A percentile compares a stretch with the other conserved stretches of the same genome.
These are phyloP conservation scores for Drosophila eugracilis DNA, from an alignment of 1,140 invertebrate genomes.

Conservation along the genomic window DNA sequence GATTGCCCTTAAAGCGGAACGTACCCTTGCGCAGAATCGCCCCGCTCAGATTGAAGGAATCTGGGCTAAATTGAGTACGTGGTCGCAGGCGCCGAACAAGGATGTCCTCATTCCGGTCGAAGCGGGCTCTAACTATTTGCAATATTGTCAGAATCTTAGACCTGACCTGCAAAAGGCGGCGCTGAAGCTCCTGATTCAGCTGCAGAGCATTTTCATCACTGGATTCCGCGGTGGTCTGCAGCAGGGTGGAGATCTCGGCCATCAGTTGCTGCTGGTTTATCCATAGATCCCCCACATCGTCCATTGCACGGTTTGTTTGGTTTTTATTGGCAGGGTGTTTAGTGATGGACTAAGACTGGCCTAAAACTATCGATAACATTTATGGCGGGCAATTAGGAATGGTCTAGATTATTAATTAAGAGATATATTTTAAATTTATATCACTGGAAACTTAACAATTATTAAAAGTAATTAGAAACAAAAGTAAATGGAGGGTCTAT, in stretches of 20 bases:
- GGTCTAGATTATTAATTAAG: too few relatives aligned
- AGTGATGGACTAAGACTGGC: neutral
- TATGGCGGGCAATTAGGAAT: neutral
- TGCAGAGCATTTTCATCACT: conserved; percentile 39
- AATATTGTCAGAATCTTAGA: conserved; percentile 37
- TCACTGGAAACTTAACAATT: too few relatives aligned
- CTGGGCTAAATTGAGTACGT: conserved; percentile 1
- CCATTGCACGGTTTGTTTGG: conserved; percentile 29
- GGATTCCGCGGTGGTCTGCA: conserved; percentile 7
- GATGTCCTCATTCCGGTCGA: conserved; percentile 60
- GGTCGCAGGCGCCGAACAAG: conserved; percentile 43
- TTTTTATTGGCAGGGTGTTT: neutral
- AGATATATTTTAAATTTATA: too few relatives aligned
- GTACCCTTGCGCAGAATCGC: conserved; percentile 67
- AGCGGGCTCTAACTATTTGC: conserved; percentile 44
- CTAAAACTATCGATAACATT: neutral
- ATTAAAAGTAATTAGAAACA: too few relatives aligned
- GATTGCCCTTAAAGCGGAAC: conserved; percentile 73
- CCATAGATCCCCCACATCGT: conserved; percentile 17
- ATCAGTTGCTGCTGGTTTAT: conserved; percentile 34
- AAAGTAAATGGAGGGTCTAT: too few relatives aligned
- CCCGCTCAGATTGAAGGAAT: conserved; percentile 25
- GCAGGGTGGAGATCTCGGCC: conserved; percentile 36
- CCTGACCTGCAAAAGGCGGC: conserved; percentile 42
- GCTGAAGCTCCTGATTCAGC: conserved; percentile 61